These are phyloP conservation scores for Prolemur simus DNA, from an alignment of 2,113 vertebrate species.

Conservation along the genomic window DNA sequence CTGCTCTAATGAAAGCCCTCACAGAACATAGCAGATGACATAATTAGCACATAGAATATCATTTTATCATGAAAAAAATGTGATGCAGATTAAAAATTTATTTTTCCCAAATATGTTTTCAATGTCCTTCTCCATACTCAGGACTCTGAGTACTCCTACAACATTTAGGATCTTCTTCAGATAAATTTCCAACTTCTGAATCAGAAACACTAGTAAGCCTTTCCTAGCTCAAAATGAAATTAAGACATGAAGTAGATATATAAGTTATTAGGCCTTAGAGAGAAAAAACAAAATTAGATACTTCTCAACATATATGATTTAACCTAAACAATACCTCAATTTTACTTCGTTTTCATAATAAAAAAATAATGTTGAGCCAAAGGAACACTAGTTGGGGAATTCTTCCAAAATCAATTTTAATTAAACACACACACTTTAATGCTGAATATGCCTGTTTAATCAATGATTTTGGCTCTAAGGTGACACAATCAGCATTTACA, in stretches of 20 bases:
- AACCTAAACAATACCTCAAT: constrained; percentile 16
- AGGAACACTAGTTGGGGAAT: constrained; percentile 77
- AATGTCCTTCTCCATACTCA: background rate
- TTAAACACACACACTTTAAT: constrained; percentile 77
- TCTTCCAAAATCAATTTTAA: constrained; percentile 85
- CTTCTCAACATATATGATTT: background rate
- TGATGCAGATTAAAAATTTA: constrained; percentile 5
- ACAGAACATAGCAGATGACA: background rate
- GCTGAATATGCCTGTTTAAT: constrained; percentile 70
- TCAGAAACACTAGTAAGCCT: background rate
- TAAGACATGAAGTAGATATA: constrained; percentile 14
- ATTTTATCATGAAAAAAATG: background rate
- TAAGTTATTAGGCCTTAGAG: constrained; percentile 31
- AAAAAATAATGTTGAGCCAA: constrained; percentile 70
- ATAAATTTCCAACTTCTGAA: constrained; percentile 6
- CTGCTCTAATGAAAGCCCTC: constrained; percentile 16
- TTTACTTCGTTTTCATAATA: constrained; percentile 70
- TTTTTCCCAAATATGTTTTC: constrained; percentile 39
- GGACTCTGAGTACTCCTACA: background rate
- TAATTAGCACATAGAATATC: background rate
- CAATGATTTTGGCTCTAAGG: constrained; percentile 46
- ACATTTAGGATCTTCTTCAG: background rate
- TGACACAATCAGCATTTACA: constrained; percentile 12
- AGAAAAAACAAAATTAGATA: constrained; percentile 54
- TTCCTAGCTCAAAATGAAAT: constrained; percentile 28